A percentile compares a stretch with the other conserved stretches of the same genome.
Conservation (phyloP, 2,797 vertebrate genomes). For the Phalloptychus januarius region DNA sequence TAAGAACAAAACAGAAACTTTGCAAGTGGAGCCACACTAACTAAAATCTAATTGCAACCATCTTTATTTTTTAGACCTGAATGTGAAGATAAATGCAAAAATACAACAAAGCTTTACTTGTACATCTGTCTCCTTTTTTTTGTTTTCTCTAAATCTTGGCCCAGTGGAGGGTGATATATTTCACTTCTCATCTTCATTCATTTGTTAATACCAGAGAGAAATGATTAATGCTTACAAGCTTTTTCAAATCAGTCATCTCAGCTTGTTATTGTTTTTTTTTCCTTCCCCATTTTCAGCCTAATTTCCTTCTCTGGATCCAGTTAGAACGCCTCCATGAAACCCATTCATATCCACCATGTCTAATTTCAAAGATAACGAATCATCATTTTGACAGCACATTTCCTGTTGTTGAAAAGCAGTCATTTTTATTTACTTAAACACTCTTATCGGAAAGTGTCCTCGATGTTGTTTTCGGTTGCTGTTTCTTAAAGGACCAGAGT, state of each 20-base stretch:
- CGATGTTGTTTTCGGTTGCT: conserved; percentile 27
- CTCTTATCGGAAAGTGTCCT: conserved; percentile 49
- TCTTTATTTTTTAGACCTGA: conserved; percentile 8
- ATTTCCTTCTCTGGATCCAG: conserved; percentile 35
- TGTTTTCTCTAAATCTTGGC: conserved; percentile 9
- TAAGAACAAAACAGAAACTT: conserved; percentile 14
- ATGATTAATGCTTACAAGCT: conserved; percentile 8
- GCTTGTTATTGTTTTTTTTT: conserved; percentile 4
- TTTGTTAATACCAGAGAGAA: conserved; percentile 5
- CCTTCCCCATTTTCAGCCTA: conserved; percentile 10
- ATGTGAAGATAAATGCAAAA: conserved; percentile 15
- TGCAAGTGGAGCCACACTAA: conserved; percentile 27
- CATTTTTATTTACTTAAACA: conserved; percentile 27
- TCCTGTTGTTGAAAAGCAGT: conserved; percentile 42
- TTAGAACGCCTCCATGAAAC: not conserved
- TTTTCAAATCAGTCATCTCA: conserved; percentile 25
- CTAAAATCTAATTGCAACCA: conserved; percentile 36
- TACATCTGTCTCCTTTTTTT: conserved; percentile 3
- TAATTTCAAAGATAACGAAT: conserved; percentile 41
- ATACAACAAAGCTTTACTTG: conserved; percentile 4
- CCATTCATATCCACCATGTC: conserved; percentile 10
- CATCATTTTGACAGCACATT: conserved; percentile 36
- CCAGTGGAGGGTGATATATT: not conserved
- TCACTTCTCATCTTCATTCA: conserved; percentile 13
- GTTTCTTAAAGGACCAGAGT: conserved; percentile 57